Base-by-base conservation (phyloP, 1,140 invertebrate species). In the Zaprionus africanus region DNA sequence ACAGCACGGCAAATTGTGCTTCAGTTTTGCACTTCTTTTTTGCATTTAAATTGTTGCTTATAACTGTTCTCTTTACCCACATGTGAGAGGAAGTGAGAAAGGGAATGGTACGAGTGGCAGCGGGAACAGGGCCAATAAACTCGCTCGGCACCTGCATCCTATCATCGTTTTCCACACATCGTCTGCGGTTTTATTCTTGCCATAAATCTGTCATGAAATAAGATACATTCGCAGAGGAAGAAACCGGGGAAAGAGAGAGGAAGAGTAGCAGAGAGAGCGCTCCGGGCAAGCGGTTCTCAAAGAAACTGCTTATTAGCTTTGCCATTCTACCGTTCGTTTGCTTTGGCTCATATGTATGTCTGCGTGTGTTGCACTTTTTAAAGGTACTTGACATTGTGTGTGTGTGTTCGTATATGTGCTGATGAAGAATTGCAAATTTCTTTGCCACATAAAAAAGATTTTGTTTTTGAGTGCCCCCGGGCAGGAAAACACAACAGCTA, bases 191-290 rank as follows among this genome's bases (percentile, higher is more conserved):
- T 67, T 83, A 80, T 70, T 76, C 63, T 53, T 15, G 54, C 70
- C 84, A 87, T 88, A 87, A 87, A 88, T 88, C 83, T 83, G 83
- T 71, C 66, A 69, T 69, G 70, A 75, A 80, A 81, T 69, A 72
- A 78, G 66, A 76, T 58, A 64, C 43, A 54, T 17, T 17, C 41
- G 31, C n/a, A 24, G 26, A 65, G 46, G 59, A 36, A 15, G 15
- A 53, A 59, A 57, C 26, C 22, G 5, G 9, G 5, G 28, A 19
- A 28, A 24, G 17, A 31, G 24, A 4, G 34, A 34, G 38, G 12
- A 15, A 51, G 34, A 36, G 7, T 11, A 34, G 31, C 31, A 11
- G 31, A n/a, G 12, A 17, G 22, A 57, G 61, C 7, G 58, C 49
- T 43, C 12, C 58, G 56, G 72, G 76, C 69, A 53, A 58, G 63